Conservation (phyloP, 2,888 invertebrate species). For the Protodeltote pygarga region DNA sequence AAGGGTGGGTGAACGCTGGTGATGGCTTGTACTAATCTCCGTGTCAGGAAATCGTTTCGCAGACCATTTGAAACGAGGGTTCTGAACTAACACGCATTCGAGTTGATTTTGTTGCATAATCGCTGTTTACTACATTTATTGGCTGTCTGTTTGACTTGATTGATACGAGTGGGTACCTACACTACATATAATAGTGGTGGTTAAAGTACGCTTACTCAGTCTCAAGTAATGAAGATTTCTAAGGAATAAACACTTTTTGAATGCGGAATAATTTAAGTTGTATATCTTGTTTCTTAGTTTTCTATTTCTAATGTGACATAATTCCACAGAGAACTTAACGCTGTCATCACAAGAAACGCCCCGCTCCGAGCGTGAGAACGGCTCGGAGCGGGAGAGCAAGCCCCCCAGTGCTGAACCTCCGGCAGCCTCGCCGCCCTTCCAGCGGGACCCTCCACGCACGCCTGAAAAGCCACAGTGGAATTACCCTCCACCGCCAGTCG, state of each 20-base stretch:
- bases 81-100: slow-evolving; percentile 81
- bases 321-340: slow-evolving; percentile 73
- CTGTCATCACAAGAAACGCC: slow-evolving; percentile 71
- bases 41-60: slow-evolving; percentile 87
- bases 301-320: slow-evolving; percentile 22
- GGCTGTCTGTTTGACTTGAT: slow-evolving; percentile 64
- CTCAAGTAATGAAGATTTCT: too few relatives aligned
- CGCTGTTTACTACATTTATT: slow-evolving; percentile 73
- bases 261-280: not conserved
- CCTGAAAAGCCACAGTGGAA: slow-evolving; percentile 86
- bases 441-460: slow-evolving; percentile 79
- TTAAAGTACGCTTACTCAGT: too few relatives aligned
- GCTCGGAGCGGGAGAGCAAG: slow-evolving; percentile 82
- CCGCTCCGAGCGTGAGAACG: slow-evolving; percentile 78
- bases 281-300: slow-evolving; percentile 3
- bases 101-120: slow-evolving; percentile 81
- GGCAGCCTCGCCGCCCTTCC: slow-evolving; percentile 79
- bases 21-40: slow-evolving; percentile 87
- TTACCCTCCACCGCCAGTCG: slow-evolving; percentile 86
- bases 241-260: too few relatives aligned
- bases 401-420: slow-evolving; percentile 81
- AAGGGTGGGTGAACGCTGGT: slow-evolving; percentile 82
- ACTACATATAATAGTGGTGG: too few relatives aligned
- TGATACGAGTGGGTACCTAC: slow-evolving; percentile 38
- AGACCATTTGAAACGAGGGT: slow-evolving; percentile 85